Percentiles rank a stretch among this genome's conserved stretches.
phyloP scores from a whole-genome alignment of 1,140 invertebrate genomes.

The Eubasilissa regina region DNA sequence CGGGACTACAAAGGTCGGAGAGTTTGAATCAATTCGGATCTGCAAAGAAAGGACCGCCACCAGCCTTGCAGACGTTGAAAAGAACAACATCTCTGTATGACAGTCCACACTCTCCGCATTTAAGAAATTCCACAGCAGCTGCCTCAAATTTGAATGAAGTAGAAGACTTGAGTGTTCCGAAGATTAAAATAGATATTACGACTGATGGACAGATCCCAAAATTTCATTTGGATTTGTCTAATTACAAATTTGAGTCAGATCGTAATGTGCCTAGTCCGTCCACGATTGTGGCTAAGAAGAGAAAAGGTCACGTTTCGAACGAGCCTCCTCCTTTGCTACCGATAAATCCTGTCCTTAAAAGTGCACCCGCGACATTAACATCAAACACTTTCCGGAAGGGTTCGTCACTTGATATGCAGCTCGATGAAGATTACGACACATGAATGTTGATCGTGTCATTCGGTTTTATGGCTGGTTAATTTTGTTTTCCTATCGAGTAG shows the following conservation, averaged over 20 bases:
- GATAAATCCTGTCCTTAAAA: slow-evolving; percentile 37
- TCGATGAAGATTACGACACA: slow-evolving; percentile 61
- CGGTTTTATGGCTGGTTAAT: background rate
- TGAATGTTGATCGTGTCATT: slow-evolving; percentile 15
- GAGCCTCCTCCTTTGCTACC: slow-evolving; percentile 56
- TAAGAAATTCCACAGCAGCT: background rate
- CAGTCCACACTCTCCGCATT: background rate
- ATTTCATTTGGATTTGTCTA: slow-evolving; percentile 18
- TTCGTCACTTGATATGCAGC: slow-evolving; percentile 30
- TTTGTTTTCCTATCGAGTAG: background rate
- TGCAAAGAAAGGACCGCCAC: slow-evolving; percentile 40
- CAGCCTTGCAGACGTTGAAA: slow-evolving; percentile 49
- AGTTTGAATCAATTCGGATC: slow-evolving; percentile 17
- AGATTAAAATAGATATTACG: slow-evolving; percentile 2
- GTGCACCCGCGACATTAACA: background rate
- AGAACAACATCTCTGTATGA: slow-evolving; percentile 29
- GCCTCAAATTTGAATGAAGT: background rate
- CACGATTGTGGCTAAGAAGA: background rate
- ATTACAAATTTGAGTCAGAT: slow-evolving; percentile 5
- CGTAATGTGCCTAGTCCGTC: background rate
- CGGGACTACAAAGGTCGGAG: slow-evolving; percentile 7
- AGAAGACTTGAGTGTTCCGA: slow-evolving; percentile 10
- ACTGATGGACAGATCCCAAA: background rate
- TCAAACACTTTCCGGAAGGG: background rate
- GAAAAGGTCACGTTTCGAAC: slow-evolving; percentile 27